phyloP scores from a whole-genome alignment of 2,888 invertebrate species.

The Stenodera caucasica region DNA sequence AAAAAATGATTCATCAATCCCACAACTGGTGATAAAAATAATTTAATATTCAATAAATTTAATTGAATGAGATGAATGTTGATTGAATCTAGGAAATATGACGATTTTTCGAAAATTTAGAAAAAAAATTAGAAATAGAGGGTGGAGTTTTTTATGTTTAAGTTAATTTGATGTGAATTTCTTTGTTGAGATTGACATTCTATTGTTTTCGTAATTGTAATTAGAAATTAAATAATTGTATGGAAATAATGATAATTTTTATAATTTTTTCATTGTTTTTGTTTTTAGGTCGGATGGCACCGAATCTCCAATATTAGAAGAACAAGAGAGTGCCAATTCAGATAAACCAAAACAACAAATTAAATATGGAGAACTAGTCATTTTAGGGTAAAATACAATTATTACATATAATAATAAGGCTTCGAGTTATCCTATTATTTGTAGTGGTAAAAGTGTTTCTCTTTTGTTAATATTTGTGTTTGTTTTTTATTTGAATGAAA shows the following conservation, averaged over 20 bases:
- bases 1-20: not conserved
- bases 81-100: not conserved
- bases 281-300: constrained; percentile 64
- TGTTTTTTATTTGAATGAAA: too few relatives aligned
- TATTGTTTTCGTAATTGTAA: not conserved
- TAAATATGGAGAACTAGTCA: constrained; percentile 92
- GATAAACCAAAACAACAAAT: constrained; percentile 78
- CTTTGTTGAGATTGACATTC: too few relatives aligned
- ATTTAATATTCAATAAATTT: too few relatives aligned
- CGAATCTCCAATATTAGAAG: constrained; percentile 77
- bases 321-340: constrained; percentile 71
- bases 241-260: constrained; percentile 9
- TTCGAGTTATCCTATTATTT: constrained; percentile 1
- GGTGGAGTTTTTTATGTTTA: not conserved
- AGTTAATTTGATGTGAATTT: not conserved
- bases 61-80: too few relatives aligned
- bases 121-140: not conserved
- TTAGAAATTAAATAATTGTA: not conserved
- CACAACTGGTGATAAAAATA: not conserved
- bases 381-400: constrained; percentile 74
- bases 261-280: constrained; percentile 3
- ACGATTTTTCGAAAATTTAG: too few relatives aligned
- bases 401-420: constrained; percentile 2
- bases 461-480: not conserved
- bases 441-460: not conserved